Percentiles rank a stretch among this genome's conserved stretches.
Conservation (phyloP, 2,888 invertebrate species). For the Dolichopus griseipennis region DNA sequence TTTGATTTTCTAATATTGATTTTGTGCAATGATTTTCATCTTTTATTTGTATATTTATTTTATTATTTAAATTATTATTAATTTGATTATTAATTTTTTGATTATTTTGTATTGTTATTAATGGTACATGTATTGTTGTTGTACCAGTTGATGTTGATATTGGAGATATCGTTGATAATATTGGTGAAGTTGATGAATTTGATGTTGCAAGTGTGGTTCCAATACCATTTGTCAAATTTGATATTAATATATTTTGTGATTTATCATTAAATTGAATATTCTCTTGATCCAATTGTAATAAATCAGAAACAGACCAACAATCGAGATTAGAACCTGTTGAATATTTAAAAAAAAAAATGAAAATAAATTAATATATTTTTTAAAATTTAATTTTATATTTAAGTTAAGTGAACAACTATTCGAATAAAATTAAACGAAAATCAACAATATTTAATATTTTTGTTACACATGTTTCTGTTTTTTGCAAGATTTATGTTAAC, state of each 20-base stretch:
- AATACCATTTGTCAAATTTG: constrained; percentile 26
- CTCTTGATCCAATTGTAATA: constrained; percentile 24
- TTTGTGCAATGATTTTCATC: not conserved
- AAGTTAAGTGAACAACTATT: too few relatives aligned
- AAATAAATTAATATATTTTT: constrained; percentile 5
- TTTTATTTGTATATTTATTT: constrained; percentile 7
- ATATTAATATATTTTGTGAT: constrained; percentile 12
- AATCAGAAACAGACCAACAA: constrained; percentile 35
- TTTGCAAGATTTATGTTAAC: too few relatives aligned
- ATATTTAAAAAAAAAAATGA: constrained; percentile 16
- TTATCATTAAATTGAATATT: constrained; percentile 11
- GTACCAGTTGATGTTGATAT: constrained; percentile 34
- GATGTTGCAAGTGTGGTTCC: constrained; percentile 25
- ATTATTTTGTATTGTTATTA: constrained; percentile 36
- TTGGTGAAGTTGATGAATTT: constrained; percentile 26
- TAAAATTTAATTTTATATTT: too few relatives aligned
- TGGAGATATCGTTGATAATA: constrained; percentile 34
- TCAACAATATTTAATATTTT: too few relatives aligned
- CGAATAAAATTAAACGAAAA: too few relatives aligned
- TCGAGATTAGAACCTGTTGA: constrained; percentile 37
- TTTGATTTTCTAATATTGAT: constrained; percentile 3
- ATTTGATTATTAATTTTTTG: constrained; percentile 28
- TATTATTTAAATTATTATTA: constrained; percentile 20
- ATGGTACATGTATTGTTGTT: constrained; percentile 25
- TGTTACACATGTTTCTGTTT: too few relatives aligned